Percentiles rank a stretch among this genome's conserved stretches.
phyloP scores from a whole-genome alignment of 2,888 invertebrate species.

The Eumerus sabulonum region DNA sequence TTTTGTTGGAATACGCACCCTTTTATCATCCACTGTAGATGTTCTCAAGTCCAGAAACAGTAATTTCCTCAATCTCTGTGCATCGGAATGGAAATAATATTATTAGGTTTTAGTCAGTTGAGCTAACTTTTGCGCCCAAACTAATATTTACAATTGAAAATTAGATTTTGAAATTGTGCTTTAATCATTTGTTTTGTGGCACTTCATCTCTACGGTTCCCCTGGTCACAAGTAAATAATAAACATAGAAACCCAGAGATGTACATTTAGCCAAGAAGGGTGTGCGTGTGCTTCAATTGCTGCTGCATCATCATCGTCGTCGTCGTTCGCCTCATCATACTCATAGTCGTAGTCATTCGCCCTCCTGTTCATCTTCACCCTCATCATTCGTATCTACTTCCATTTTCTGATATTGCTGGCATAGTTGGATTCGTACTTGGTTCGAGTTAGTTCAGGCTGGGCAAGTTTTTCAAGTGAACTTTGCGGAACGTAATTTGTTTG shows the following conservation, averaged over 20 bases:
- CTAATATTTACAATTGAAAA: slow-evolving; percentile 69
- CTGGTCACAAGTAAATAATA: slow-evolving; percentile 56
- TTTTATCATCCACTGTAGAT: neutral
- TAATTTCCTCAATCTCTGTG: slow-evolving; percentile 8
- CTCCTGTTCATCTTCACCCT: slow-evolving; percentile 5
- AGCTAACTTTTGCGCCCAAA: slow-evolving; percentile 66
- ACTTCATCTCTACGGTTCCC: slow-evolving; percentile 15
- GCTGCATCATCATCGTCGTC: slow-evolving; percentile 26
- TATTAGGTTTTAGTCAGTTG: slow-evolving; percentile 78
- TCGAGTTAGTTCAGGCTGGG: no score
- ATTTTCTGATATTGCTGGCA: no score
- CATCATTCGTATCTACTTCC: neutral
- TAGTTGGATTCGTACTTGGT: no score
- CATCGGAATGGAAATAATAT: slow-evolving; percentile 75
- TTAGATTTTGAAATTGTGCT: slow-evolving; percentile 69
- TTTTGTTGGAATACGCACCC: no score
- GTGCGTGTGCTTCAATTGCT: slow-evolving; percentile 35
- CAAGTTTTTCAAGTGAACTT: slow-evolving; percentile 54
- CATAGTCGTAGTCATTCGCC: neutral
- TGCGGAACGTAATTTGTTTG: slow-evolving; percentile 68
- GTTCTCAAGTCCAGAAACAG: neutral
- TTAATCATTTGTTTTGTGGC: slow-evolving; percentile 68
- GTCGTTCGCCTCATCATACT: slow-evolving; percentile 22
- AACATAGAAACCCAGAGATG: slow-evolving; percentile 60
- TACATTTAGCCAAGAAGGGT: slow-evolving; percentile 34